Percentiles rank a stretch among this genome's conserved stretches.
These are phyloP conservation scores for Hemithea aestivaria DNA, from an alignment of 2,888 invertebrate species.

Conservation along the genomic window DNA sequence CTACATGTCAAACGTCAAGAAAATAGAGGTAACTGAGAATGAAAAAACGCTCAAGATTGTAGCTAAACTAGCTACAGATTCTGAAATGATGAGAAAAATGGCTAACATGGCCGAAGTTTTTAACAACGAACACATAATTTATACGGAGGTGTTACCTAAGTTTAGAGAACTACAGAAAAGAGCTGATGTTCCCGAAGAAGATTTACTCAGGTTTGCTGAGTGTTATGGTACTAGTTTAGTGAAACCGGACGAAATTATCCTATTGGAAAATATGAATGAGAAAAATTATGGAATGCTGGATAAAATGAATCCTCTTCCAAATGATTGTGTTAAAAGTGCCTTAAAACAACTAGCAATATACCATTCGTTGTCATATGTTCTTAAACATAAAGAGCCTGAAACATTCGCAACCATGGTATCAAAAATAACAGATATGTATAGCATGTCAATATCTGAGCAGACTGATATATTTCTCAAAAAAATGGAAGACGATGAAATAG, in stretches of 20 bases:
- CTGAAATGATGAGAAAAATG: constrained; percentile 13
- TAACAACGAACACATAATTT: constrained; percentile 35
- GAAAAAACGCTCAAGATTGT: constrained; percentile 30
- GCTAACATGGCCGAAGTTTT: constrained; percentile 22
- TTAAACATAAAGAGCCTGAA: constrained; percentile 6
- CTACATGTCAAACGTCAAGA: constrained; percentile 22
- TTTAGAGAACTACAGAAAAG: constrained; percentile 2
- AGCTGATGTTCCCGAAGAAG: not conserved
- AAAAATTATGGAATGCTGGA: not conserved
- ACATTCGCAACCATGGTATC: constrained; percentile 1
- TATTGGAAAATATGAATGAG: constrained; percentile 16
- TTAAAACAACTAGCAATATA: constrained; percentile 22
- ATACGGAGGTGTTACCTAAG: constrained; percentile 29
- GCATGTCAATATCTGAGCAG: too few relatives aligned
- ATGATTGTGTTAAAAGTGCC: constrained; percentile 5
- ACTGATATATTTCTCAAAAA: too few relatives aligned
- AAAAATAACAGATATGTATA: not conserved
- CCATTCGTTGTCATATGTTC: constrained; percentile 22
- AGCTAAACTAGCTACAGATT: constrained; percentile 33
- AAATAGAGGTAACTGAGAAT: constrained; percentile 20
- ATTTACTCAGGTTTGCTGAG: constrained; percentile 1
- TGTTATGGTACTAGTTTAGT: not conserved
- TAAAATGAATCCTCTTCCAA: constrained; percentile 1
- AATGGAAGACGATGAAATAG: too few relatives aligned
- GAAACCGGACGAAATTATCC: constrained; percentile 1